Base-by-base conservation (phyloP, 2,888 invertebrate species). In the Epirrhoe alternata region DNA sequence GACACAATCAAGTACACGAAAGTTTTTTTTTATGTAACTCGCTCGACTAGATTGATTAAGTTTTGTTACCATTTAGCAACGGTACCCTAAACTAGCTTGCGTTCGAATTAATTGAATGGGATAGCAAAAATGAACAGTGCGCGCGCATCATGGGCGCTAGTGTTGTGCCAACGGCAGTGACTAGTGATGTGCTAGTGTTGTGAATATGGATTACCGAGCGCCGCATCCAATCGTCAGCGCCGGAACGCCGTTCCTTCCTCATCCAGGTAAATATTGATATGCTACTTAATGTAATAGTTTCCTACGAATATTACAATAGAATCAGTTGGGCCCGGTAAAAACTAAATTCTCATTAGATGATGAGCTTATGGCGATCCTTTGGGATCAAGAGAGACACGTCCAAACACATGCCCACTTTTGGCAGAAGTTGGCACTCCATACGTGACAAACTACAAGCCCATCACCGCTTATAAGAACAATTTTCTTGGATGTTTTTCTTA, bases 201-300 rank as follows among this genome's bases (percentile, higher is more conserved):
- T 64, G 76, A 74, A 76, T 73, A 93, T 93, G 93, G 93, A 93
- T 77, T 93, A 92, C 78, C 87, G 93, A 51, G 89, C 89, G 67
- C 92, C 92, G 42, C 86, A 87, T 76, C 91, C 93, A 67, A 79
- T 85, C 80, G 82, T 86, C 83, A 87, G 82, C 86, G 85, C 82
- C 82, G 90, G 88, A 72, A 73, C 88, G 75, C 87, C 90, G 65
- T 92, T 87, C 90, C 90, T 86, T 77, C 86, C 87, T 7, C 89
- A 86, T 64, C 82, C 92, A 90, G 93, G 93, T 93, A 87, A 82
- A 78, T 73, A 42, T 45, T 47, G 10, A 14, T 7, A 14, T 24
- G 24, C 24, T 24, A 24, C 24, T 24, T 24, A 24, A 3, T 24
- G 24, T 24, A 24, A 24, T 24, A 24, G 24, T 24, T 24, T 2